Base-by-base conservation (phyloP, 2,113 vertebrate species). In the Mormyrus iriodes region DNA sequence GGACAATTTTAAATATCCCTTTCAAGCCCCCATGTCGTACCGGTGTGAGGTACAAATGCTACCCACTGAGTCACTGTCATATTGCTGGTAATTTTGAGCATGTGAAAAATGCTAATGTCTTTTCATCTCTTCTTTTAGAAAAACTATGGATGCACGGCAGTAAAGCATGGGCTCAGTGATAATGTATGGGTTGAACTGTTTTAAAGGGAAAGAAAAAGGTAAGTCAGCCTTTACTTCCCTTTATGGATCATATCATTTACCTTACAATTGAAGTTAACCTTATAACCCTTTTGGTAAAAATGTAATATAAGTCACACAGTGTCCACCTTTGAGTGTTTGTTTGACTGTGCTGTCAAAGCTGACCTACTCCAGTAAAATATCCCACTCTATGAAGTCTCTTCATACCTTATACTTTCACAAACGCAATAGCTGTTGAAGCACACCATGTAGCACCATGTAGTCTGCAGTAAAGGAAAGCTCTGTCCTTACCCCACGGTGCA, bases 161-260 rank as follows among this genome's bases (percentile, higher is more conserved):
- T 51, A 87, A 94, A 92, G 88, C 91, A 93, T 89, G 91, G 48
- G 89, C 46, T 90, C 90, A 93, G 92, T 94, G 92, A 98, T 98
- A 97, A 95, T 97, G 88, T 97, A 97, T 88, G 95, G 95, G 42
- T 89, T 96, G 87, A 94, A 95, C 90, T 96, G 95, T 88, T 93
- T 92, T 85, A 95, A 94, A 92, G 96, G 95, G 90, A 97, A 95
- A 93, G 92, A 95, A 89, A 94, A 65, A 94, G 97, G 97, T 97
- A 51, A 49, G 53, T n/a, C 10, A 31, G 61, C 27, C n/a, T 4
- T 31, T 44, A 1, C 27, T 13, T 86, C 79, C 52, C 19, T 83
- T 46, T 85, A 83, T n/a, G 13, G 13, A 86, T 86, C 21, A 19
- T 31, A 42, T 48, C 19, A n/a, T 21, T 83, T 84, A 9, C 82